Conservation (phyloP, 2,113 vertebrate species). For the Apodemus speciosus region DNA sequence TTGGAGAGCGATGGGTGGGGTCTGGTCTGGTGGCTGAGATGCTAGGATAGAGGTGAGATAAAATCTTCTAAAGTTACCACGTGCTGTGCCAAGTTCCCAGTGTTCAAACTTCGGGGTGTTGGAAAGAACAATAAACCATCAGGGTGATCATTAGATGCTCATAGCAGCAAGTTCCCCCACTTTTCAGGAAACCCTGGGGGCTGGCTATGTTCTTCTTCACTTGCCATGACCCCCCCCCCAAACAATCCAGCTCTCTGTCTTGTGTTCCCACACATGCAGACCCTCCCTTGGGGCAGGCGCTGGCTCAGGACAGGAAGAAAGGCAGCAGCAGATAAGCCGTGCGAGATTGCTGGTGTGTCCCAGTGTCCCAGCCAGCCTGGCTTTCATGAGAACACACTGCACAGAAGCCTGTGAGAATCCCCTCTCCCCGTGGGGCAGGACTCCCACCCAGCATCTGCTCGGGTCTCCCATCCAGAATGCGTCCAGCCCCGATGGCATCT, state of each 20-base stretch:
- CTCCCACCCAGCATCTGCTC: background rate
- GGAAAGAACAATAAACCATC: background rate
- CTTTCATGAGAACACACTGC: constrained; percentile 58
- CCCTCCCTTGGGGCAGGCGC: background rate
- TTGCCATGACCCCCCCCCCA: background rate
- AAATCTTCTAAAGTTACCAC: fast-evolving
- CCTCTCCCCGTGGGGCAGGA: background rate
- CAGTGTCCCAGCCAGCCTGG: background rate
- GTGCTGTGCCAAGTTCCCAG: no score
- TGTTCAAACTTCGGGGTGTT: background rate
- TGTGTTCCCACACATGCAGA: background rate
- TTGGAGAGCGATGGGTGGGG: fast-evolving
- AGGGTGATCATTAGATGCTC: no score
- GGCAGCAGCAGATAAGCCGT: constrained; percentile 22
- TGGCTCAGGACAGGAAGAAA: background rate
- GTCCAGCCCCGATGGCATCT: fast-evolving
- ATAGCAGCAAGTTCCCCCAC: background rate
- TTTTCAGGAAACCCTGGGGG: background rate
- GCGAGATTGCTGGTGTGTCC: background rate
- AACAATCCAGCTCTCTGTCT: background rate
- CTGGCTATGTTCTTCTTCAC: background rate
- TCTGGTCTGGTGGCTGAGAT: no score
- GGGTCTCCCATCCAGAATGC: background rate
- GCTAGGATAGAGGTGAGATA: fast-evolving
- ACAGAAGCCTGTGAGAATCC: constrained; percentile 29